phyloP scores from a whole-genome alignment of 2,797 vertebrate genomes.

The Gymnoscopelus microlampas region DNA sequence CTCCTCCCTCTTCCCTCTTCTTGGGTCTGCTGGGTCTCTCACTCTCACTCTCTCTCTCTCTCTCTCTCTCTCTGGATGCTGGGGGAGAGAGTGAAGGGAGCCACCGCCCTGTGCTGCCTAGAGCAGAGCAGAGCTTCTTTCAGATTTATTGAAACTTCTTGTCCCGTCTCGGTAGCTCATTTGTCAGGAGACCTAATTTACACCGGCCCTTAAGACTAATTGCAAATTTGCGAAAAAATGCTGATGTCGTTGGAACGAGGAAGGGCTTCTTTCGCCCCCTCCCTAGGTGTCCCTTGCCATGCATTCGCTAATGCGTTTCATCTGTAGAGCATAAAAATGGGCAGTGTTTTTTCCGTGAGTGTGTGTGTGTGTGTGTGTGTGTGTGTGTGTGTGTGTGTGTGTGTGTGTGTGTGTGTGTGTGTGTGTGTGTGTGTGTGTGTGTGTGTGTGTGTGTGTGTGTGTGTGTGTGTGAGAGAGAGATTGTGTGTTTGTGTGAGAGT shows the following conservation, averaged over 20 bases:
- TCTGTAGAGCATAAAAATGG: constrained; percentile 94
- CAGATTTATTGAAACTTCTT: constrained; percentile 86
- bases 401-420: constrained; percentile 75
- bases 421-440: constrained; percentile 73
- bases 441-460: constrained; percentile 67
- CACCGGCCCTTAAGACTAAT: constrained; percentile 99
- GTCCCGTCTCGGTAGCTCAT: constrained; percentile 95
- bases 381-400: constrained; percentile 69
- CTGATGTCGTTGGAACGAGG: constrained; percentile 96
- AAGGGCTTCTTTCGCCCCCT: constrained; percentile 67
- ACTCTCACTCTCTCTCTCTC: constrained; percentile 39
- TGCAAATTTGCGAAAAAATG: constrained; percentile 98
- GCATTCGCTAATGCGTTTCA: constrained; percentile 97
- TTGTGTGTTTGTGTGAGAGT: neutral
- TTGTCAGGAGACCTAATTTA: constrained; percentile 99
- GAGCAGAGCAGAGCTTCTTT: constrained; percentile 40
- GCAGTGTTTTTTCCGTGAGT: constrained; percentile 82
- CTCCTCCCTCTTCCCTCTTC: constrained; percentile 63
- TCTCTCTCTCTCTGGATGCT: constrained; percentile 72
- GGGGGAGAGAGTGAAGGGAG: constrained; percentile 62
- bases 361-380: constrained; percentile 80
- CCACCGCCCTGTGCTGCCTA: constrained; percentile 65
- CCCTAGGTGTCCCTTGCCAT: constrained; percentile 93
- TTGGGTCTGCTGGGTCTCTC: constrained; percentile 53
- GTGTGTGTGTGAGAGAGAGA: constrained; percentile 66